Percentiles rank a stretch among this genome's conserved stretches.
Evolutionary conservation across 2,888 invertebrate species (phyloP).

Genomic region (Eristalis tenax): DNA sequence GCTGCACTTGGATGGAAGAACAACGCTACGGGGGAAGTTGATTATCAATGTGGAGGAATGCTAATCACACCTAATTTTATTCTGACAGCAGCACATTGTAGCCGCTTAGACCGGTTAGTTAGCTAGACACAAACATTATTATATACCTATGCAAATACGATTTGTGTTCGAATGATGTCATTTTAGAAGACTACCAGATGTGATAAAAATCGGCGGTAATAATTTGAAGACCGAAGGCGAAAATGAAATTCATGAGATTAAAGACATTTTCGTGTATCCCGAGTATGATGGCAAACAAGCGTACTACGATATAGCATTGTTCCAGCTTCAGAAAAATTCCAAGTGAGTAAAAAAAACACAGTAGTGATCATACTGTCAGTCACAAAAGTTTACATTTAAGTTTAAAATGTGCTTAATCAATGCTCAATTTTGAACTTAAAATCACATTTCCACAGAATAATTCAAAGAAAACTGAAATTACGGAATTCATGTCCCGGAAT

Average conservation of each 20-base stretch:
- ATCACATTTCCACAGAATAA: too few relatives aligned
- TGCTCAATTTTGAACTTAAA: too few relatives aligned
- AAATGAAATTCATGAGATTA: slow-evolving; percentile 11
- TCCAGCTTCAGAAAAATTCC: slow-evolving; percentile 2
- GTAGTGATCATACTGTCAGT: background rate
- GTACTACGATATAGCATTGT: slow-evolving; percentile 56
- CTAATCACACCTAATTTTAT: slow-evolving; percentile 25
- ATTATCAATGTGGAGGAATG: slow-evolving; percentile 37
- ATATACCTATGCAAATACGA: too few relatives aligned
- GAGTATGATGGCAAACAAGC: slow-evolving; percentile 21
- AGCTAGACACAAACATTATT: background rate
- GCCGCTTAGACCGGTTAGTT: slow-evolving; percentile 16
- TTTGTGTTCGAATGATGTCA: background rate
- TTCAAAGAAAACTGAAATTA: too few relatives aligned
- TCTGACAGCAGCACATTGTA: slow-evolving; percentile 36
- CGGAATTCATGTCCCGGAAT: too few relatives aligned
- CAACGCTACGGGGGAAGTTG: background rate
- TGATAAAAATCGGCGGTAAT: slow-evolving; percentile 23
- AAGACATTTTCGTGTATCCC: slow-evolving; percentile 24
- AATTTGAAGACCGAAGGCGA: background rate
- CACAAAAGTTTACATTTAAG: too few relatives aligned
- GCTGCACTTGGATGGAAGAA: slow-evolving; percentile 43
- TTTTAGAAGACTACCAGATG: slow-evolving; percentile 14
- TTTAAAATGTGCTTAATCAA: too few relatives aligned
- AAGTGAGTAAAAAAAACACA: background rate